Base-by-base conservation (phyloP, 2,113 vertebrate genomes). In the Podarcis muralis region DNA sequence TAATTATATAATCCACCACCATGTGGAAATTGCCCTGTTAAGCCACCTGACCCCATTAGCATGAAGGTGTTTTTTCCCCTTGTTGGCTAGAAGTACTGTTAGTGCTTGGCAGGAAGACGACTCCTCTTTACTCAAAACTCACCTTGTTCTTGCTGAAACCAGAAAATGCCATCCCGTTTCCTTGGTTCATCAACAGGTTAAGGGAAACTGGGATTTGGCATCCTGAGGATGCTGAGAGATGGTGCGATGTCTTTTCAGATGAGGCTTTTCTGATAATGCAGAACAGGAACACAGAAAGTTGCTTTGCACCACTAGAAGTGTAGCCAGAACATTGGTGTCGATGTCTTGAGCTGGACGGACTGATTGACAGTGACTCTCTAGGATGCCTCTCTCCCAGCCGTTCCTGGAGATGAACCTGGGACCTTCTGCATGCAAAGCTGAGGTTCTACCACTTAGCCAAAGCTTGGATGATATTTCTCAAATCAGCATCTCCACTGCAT, bases 41-140 rank as follows among this genome's bases (percentile, higher is more conserved):
- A 94, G 88, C 84, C 78, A 91, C 65, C 91, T 95, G 92, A 94
- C 94, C 92, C 92, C 93, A 95, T 94, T 93, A 93, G 81, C 68
- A 80, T 83, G 66, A 90, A 85, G 87, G 78, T 92, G 87, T 62
- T 88, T 89, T 84, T 92, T 84, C 85, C 84, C 74, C 92, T 88
- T 15, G 80, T 76, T 84, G 83, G 15, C 53, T 78, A 86, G 82
- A 23, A 72, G 15, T 83, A 83, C 62, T 57, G 62, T n/a, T 81
- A 81, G 66, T 53, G 83, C 78, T 90, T 80, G 57, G 72, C 71
- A 91, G 68, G 5, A 65, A 35, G 48, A 85, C 0, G 2, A 83
- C 83, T 6, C 84, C 62, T 86, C 18, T 69, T 90, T 81, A 79
- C 8, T 32, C 87, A 83, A 87, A 88, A 82, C 81, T 93, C 84